A percentile compares a stretch with the other conserved stretches of the same genome.
These are phyloP conservation scores for Archilochus colubris DNA, from an alignment of 2,113 vertebrate species.

Conservation along the genomic window DNA sequence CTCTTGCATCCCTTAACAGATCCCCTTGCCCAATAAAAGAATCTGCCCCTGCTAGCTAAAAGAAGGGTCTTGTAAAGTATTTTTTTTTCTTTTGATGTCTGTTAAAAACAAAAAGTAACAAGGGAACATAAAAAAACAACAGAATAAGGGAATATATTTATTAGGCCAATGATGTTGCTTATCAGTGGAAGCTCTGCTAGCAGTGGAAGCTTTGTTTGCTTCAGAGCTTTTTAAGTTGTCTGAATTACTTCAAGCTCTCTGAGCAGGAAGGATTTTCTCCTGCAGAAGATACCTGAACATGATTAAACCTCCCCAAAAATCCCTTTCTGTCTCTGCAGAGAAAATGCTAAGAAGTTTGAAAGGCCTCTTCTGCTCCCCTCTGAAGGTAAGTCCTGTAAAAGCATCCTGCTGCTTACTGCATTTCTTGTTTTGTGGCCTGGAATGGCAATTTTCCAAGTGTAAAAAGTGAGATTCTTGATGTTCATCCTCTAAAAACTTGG, in stretches of 20 bases:
- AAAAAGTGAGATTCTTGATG: neutral
- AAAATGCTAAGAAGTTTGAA: conserved; percentile 68
- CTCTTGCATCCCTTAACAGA: neutral
- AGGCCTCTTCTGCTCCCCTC: neutral
- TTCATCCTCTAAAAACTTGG: neutral
- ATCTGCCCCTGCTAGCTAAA: neutral
- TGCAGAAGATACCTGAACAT: accelerated
- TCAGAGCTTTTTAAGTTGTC: neutral
- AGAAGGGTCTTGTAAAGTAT: neutral
- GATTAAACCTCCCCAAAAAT: neutral
- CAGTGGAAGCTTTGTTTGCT: neutral
- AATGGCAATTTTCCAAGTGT: neutral
- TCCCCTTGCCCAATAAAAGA: neutral
- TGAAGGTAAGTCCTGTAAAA: conserved; percentile 46
- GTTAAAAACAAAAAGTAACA: no score
- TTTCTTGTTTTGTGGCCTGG: neutral
- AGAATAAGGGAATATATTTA: neutral
- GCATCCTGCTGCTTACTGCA: neutral
- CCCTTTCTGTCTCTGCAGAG: neutral
- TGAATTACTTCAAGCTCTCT: neutral
- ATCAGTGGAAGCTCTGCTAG: neutral
- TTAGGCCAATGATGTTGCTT: neutral
- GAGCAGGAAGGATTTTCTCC: neutral
- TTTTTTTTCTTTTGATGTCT: no score
- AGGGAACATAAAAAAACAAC: neutral